A percentile compares a stretch with the other conserved stretches of the same genome.
These are phyloP conservation scores for Drosophila kurseongensis DNA, from an alignment of 1,140 invertebrate genomes.

Conservation along the genomic window DNA sequence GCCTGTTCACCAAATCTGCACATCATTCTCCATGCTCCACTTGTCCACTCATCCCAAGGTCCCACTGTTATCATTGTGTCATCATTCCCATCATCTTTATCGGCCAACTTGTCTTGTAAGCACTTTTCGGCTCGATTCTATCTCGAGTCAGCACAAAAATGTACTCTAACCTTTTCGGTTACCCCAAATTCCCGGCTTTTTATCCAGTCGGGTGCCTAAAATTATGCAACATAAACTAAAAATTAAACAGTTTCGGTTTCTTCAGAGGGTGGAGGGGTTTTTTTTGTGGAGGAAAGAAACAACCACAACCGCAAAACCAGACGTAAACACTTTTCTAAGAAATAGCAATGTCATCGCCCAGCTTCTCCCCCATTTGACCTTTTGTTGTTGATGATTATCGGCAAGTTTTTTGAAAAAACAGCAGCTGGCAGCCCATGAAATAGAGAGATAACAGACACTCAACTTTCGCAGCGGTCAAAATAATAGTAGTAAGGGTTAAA, in stretches of 20 bases:
- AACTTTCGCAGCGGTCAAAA: not conserved
- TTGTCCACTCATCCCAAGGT: no score
- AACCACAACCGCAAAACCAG: constrained; percentile 64
- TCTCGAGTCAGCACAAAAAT: constrained; percentile 45
- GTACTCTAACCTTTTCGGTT: constrained; percentile 8
- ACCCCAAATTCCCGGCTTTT: not conserved
- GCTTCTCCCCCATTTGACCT: constrained; percentile 19
- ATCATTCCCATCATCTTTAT: constrained; percentile 44
- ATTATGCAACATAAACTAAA: constrained; percentile 81
- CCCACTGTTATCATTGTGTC: constrained; percentile 36
- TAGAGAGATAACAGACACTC: constrained; percentile 11
- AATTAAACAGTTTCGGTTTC: constrained; percentile 58
- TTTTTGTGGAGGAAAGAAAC: not conserved
- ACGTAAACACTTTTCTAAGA: constrained; percentile 68
- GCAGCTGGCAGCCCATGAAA: constrained; percentile 4
- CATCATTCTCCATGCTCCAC: not conserved
- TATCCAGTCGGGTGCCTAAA: constrained; percentile 31
- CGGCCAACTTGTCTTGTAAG: constrained; percentile 41
- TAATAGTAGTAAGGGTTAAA: not conserved
- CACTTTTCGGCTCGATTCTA: constrained; percentile 20
- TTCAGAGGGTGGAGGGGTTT: not conserved
- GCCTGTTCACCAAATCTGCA: not conserved
- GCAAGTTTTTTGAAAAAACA: constrained; percentile 23
- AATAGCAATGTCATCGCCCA: constrained; percentile 40
- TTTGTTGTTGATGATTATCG: constrained; percentile 47